phyloP scores from a whole-genome alignment of 2,797 vertebrate species.

The Brachymystax lenok region DNA sequence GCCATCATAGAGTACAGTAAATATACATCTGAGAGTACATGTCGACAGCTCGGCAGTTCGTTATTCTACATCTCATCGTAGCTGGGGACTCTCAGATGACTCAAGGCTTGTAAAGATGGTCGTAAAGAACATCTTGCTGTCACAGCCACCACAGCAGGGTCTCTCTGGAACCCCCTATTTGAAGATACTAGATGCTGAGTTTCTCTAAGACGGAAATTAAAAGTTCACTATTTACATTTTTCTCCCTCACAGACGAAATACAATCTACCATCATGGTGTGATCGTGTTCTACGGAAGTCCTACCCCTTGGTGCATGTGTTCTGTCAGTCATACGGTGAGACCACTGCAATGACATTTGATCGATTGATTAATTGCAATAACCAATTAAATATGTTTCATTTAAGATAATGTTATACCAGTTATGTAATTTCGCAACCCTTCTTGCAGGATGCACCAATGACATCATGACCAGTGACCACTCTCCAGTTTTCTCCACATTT shows the following conservation, averaged over 20 bases:
- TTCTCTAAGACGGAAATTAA: too few relatives aligned
- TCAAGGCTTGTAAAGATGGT: too few relatives aligned
- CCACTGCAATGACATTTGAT: neutral
- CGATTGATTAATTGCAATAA: neutral
- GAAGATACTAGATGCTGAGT: too few relatives aligned
- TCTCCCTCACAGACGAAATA: constrained; percentile 87
- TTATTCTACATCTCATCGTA: too few relatives aligned
- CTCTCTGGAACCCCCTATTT: too few relatives aligned
- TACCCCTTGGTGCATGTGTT: constrained; percentile 92
- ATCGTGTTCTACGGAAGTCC: constrained; percentile 94
- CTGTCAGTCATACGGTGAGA: constrained; percentile 95
- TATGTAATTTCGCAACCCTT: neutral
- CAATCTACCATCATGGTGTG: constrained; percentile 98
- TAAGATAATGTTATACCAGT: neutral
- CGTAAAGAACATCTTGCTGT: too few relatives aligned
- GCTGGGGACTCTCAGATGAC: too few relatives aligned
- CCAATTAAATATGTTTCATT: neutral
- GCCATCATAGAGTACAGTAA: too few relatives aligned
- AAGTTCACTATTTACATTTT: neutral
- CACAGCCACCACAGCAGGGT: too few relatives aligned
- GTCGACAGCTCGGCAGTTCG: too few relatives aligned
- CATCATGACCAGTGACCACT: constrained; percentile 96
- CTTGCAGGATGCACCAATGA: constrained; percentile 89
- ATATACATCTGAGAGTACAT: too few relatives aligned
- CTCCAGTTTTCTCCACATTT: constrained; percentile 94